These are phyloP conservation scores for Hemibagrus wyckioides DNA, from an alignment of 2,113 vertebrate genomes.

Conservation along the genomic window DNA sequence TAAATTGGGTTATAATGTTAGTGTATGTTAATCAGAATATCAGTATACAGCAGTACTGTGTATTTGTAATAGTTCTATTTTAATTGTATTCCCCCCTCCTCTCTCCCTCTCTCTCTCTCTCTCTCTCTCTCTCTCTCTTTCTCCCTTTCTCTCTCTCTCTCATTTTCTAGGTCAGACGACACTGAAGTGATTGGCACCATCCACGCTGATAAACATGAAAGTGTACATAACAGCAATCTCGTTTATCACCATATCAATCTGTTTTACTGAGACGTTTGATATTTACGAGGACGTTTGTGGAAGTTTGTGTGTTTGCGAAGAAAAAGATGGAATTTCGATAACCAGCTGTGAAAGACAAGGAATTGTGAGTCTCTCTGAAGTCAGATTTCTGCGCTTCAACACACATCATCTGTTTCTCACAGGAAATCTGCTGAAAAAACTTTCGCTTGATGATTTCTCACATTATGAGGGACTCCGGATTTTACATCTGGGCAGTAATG, in stretches of 20 bases:
- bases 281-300: constrained; percentile 93
- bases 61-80: neutral
- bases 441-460: constrained; percentile 88
- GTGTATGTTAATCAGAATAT: neutral
- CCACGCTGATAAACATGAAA: constrained; percentile 90
- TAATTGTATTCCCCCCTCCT: neutral
- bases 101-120: neutral
- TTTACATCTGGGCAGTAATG: constrained; percentile 92
- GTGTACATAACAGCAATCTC: constrained; percentile 87
- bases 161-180: constrained; percentile 69
- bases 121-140: constrained; percentile 21
- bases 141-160: constrained; percentile 43
- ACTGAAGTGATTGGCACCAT: constrained; percentile 82
- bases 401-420: constrained; percentile 91
- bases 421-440: constrained; percentile 88
- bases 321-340: constrained; percentile 89
- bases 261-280: constrained; percentile 84
- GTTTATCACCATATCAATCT: constrained; percentile 83
- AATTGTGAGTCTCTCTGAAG: constrained; percentile 87
- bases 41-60: neutral
- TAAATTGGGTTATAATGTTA: neutral
- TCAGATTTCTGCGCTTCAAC: constrained; percentile 84
- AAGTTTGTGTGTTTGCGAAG: constrained; percentile 91
- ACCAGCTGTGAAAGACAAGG: constrained; percentile 95
- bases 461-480: constrained; percentile 91